These are phyloP conservation scores for Gastrophysa polygoni DNA, from an alignment of 2,888 invertebrate species.

Conservation along the genomic window DNA sequence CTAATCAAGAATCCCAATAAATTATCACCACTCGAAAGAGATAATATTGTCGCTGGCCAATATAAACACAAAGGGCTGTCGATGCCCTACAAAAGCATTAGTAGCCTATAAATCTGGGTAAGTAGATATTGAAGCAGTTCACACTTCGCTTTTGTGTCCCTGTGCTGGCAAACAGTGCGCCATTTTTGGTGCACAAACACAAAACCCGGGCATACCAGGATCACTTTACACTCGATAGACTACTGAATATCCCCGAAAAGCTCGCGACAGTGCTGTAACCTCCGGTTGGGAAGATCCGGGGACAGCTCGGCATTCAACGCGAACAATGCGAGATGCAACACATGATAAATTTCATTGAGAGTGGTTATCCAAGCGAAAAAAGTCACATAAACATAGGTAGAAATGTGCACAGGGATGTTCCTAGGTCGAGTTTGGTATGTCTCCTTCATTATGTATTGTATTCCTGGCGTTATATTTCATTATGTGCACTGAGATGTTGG, in stretches of 20 bases:
- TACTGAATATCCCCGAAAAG: slow-evolving; percentile 50
- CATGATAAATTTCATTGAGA: slow-evolving; percentile 57
- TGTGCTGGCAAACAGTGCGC: slow-evolving; percentile 52
- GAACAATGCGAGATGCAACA: slow-evolving; percentile 52
- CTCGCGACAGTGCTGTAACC: slow-evolving; percentile 34
- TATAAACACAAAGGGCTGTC: slow-evolving; percentile 57
- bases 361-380: slow-evolving; percentile 50
- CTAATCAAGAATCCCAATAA: slow-evolving; percentile 49
- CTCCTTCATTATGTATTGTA: slow-evolving; percentile 43
- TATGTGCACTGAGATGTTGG: slow-evolving; percentile 37
- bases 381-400: slow-evolving; percentile 52
- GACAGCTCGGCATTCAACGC: slow-evolving; percentile 39
- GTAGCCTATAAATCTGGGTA: slow-evolving; percentile 57
- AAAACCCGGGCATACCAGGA: slow-evolving; percentile 43
- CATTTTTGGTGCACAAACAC: slow-evolving; percentile 51
- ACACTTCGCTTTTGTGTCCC: slow-evolving; percentile 45
- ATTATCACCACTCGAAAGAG: slow-evolving; percentile 46
- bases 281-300: slow-evolving; percentile 43
- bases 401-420: slow-evolving; percentile 50
- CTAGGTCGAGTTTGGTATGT: slow-evolving; percentile 46
- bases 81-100: slow-evolving; percentile 55
- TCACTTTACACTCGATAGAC: slow-evolving; percentile 47
- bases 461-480: slow-evolving; percentile 46
- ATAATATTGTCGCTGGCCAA: slow-evolving; percentile 57
- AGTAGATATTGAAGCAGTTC: slow-evolving; percentile 49